Base-by-base conservation (phyloP, 1,140 invertebrate genomes). In the Caenorhabditis inopinata region DNA sequence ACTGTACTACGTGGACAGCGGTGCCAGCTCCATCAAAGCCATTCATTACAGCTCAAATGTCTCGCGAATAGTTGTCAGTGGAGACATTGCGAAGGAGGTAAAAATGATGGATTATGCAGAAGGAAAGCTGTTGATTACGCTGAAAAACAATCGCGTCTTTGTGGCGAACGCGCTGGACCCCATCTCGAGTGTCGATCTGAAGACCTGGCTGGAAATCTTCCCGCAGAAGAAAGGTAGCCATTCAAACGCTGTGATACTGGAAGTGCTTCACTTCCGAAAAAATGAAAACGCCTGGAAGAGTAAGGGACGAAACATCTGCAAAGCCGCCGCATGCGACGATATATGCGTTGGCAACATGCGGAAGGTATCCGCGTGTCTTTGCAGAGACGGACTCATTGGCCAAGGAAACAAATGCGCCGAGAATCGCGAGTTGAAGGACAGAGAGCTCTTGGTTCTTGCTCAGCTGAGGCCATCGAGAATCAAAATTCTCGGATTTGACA, bases 261-360 rank as follows among this genome's bases (percentile, higher is more conserved):
- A 62, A 14, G 29, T 62, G 14, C 0, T n/a, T 16, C 53, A 62
- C 23, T 62, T 62, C 7, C 53, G 53, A 62, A 29, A n/a, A 32
- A 62, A 62, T 62, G 53, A 35, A n/a, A 11, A 62, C 16, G 53
- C 53, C 6, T 62, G 53, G 53, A 62, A 62, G 53, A 62, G 35
- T 16, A 62, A 62, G 23, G 53, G 53, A 32, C 29, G n/a, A 29
- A 62, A 74, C 23, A 46, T 74, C 32, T 74, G 73, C n/a, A 47
- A 74, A 46, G 73, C 73, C 4, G 46, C 53, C 18, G 1, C 38
- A 9, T 47, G 73, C 12, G 46, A 46, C 46, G 38, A 46, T 29
- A 46, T 74, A 1, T 74, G 73, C 46, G 27, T 46, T 27, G 42
- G 42, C 4, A 12, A 74, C 18, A 46, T 74, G 35, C 18, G 46